A percentile compares a stretch with the other conserved stretches of the same genome.
Evolutionary conservation across 2,888 invertebrate species (phyloP).

Genomic region (Druceiella hillmani): DNA sequence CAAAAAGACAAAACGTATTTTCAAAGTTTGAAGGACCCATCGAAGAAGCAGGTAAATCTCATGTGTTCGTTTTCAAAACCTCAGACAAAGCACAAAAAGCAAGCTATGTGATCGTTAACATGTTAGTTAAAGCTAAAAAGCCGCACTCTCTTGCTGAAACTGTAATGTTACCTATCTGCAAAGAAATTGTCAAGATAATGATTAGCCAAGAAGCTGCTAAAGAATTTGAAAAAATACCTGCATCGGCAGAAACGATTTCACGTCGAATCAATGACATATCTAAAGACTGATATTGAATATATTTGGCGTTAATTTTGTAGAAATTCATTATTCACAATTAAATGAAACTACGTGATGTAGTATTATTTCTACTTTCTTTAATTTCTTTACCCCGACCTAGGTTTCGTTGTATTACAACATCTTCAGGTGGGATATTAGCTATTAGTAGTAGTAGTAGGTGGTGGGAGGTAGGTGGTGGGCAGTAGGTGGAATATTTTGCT

Average conservation of each 20-base stretch:
- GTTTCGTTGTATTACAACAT: no score
- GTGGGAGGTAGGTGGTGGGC: no score
- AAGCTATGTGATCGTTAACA: slow-evolving; percentile 14
- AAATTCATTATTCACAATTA: no score
- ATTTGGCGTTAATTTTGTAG: no score
- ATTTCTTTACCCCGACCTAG: no score
- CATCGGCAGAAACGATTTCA: slow-evolving; percentile 11
- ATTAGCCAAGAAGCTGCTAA: slow-evolving; percentile 13
- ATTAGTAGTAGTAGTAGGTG: no score
- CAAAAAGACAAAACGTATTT: slow-evolving; percentile 17
- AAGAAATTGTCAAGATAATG: slow-evolving; percentile 15
- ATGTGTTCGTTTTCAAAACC: slow-evolving; percentile 16
- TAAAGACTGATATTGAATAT: no score
- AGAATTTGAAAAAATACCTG: slow-evolving; percentile 11
- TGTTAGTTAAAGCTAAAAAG: slow-evolving; percentile 15
- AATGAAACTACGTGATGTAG: no score
- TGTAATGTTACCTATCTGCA: slow-evolving; percentile 13
- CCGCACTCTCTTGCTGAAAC: slow-evolving; percentile 11
- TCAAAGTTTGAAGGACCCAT: slow-evolving; percentile 20
- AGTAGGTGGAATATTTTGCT: no score
- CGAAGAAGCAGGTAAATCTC: slow-evolving; percentile 18
- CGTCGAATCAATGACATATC: slow-evolving; percentile 14
- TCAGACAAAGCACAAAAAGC: slow-evolving; percentile 16
- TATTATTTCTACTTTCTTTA: no score
- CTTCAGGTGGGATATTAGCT: no score